Percentiles rank a stretch among this genome's conserved stretches.
These are phyloP conservation scores for Saguinus oedipus DNA, from an alignment of 2,797 vertebrate species.

Conservation along the genomic window DNA sequence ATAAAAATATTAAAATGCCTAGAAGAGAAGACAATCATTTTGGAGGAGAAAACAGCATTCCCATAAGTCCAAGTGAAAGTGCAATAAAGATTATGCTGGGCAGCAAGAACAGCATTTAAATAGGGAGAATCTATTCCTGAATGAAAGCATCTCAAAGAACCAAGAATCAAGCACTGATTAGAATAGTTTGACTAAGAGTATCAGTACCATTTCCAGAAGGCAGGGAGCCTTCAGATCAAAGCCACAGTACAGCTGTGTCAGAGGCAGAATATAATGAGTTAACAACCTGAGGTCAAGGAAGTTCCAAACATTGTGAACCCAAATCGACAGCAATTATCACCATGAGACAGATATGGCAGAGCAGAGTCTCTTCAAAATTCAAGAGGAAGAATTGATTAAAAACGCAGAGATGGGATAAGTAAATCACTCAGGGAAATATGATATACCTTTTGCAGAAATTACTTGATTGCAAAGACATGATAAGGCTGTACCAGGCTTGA, in stretches of 20 bases:
- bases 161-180: not conserved
- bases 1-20: not conserved
- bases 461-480: not conserved
- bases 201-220: not conserved
- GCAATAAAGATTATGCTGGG: not conserved
- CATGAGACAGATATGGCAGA: not conserved
- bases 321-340: not conserved
- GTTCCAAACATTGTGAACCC: not conserved
- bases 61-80: not conserved
- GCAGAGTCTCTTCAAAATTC: not conserved
- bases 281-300: rapidly evolving
- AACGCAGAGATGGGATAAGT: not conserved
- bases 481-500: not conserved
- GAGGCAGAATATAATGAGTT: constrained; percentile 4
- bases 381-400: not conserved
- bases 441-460: constrained; percentile 31
- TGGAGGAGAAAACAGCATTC: constrained; percentile 12
- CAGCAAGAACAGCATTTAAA: not conserved
- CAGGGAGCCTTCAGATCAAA: not conserved
- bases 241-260: not conserved
- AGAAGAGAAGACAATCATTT: constrained; percentile 26
- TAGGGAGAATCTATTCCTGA: not conserved
- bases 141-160: not conserved
- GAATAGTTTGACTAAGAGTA: not conserved
- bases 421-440: not conserved